These are phyloP conservation scores for Agrilus biguttatus DNA, from an alignment of 2,888 invertebrate species.

Conservation along the genomic window DNA sequence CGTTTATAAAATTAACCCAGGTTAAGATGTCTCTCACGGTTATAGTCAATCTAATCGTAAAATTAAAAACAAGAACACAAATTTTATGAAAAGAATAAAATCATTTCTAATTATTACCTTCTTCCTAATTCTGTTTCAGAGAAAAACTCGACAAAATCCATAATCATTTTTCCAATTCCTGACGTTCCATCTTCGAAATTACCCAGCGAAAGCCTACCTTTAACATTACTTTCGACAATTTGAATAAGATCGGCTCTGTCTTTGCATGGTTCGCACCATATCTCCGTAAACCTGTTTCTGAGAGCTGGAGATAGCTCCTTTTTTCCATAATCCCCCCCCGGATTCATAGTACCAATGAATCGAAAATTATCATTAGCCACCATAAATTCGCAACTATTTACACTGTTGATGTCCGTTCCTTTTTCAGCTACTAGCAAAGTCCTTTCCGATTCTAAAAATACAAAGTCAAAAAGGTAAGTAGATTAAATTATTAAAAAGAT, in stretches of 20 bases:
- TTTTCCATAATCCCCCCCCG: conserved; percentile 98
- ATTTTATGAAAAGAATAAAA: neutral
- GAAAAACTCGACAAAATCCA: conserved; percentile 72
- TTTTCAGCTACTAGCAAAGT: conserved; percentile 85
- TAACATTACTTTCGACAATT: conserved; percentile 71
- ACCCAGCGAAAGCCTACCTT: conserved; percentile 36
- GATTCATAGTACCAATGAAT: conserved; percentile 98
- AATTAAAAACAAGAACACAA: neutral
- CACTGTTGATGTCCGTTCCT: conserved; percentile 45
- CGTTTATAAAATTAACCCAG: conserved; percentile 84
- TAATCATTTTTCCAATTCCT: conserved; percentile 53
- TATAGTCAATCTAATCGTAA: conserved; percentile 50
- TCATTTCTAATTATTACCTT: conserved; percentile 23
- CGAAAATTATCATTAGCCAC: conserved; percentile 62
- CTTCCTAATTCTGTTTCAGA: conserved; percentile 53
- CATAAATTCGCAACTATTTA: conserved; percentile 40
- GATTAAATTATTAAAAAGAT: conserved; percentile 2
- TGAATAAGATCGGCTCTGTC: conserved; percentile 57
- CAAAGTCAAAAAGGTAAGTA: conserved; percentile 3
- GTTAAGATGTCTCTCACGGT: conserved; percentile 86
- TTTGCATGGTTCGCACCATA: conserved; percentile 83
- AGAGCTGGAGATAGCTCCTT: conserved; percentile 96
- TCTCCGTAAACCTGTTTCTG: conserved; percentile 95
- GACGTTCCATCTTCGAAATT: conserved; percentile 38
- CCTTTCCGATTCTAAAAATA: conserved; percentile 66